phyloP scores from a whole-genome alignment of 2,797 vertebrate species.

The Gephyroberyx darwinii region DNA sequence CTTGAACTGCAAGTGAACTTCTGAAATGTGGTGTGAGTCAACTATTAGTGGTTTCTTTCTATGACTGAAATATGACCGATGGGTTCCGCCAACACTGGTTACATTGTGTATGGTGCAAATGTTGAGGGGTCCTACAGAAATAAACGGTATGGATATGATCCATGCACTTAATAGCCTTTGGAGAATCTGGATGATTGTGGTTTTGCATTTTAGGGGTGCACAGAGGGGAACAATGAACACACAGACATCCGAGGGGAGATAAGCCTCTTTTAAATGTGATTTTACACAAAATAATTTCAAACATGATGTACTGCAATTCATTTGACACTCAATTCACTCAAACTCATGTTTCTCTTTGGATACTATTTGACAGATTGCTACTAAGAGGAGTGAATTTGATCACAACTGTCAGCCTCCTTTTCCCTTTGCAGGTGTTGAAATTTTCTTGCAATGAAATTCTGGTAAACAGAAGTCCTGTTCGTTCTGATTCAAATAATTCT shows the following conservation, averaged over 20 bases:
- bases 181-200: constrained; percentile 47
- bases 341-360: constrained; percentile 38
- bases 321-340: constrained; percentile 7
- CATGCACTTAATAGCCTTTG: constrained; percentile 41
- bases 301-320: constrained; percentile 26
- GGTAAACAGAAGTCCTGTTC: constrained; percentile 30
- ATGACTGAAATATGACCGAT: constrained; percentile 23
- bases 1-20: constrained; percentile 17
- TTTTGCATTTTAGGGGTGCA: constrained; percentile 18
- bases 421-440: constrained; percentile 14
- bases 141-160: constrained; percentile 36
- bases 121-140: constrained; percentile 13
- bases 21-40: constrained; percentile 3
- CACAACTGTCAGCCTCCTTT: constrained; percentile 27
- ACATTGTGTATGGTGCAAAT: constrained; percentile 20
- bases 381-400: constrained; percentile 41
- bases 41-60: constrained; percentile 9
- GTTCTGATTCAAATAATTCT: constrained; percentile 40
- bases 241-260: constrained; percentile 31
- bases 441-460: constrained; percentile 29
- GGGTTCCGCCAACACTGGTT: constrained; percentile 1
- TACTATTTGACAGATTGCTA: constrained; percentile 38
- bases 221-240: constrained; percentile 11
- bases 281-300: constrained; percentile 25
- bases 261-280: constrained; percentile 34